A percentile compares a stretch with the other conserved stretches of the same genome.
These are phyloP conservation scores for Sebastes oblongus DNA, from an alignment of 2,797 vertebrate species.

Conservation along the genomic window DNA sequence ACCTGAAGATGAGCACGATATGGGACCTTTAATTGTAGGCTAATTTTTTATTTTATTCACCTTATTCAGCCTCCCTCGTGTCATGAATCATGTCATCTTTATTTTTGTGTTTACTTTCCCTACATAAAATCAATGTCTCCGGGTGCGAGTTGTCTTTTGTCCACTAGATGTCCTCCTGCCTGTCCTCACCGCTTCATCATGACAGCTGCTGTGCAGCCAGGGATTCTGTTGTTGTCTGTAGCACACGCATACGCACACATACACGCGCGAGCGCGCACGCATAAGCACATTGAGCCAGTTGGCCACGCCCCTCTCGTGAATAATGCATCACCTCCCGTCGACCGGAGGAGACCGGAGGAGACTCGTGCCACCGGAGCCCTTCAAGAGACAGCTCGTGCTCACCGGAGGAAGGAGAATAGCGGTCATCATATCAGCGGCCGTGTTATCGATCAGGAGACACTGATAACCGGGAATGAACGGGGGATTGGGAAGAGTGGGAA, in stretches of 20 bases:
- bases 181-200: not conserved
- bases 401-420: constrained; percentile 31
- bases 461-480: constrained; percentile 29
- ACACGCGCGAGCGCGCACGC: not conserved
- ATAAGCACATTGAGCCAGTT: not conserved
- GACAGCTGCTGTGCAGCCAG: constrained; percentile 17
- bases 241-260: not conserved
- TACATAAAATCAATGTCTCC: no score
- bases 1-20: no score
- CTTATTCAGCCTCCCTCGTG: no score
- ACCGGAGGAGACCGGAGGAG: constrained; percentile 27
- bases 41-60: no score
- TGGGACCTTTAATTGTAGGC: no score
- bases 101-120: no score
- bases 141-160: not conserved
- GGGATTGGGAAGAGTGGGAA: constrained; percentile 4
- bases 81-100: no score
- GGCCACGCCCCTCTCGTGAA: constrained; percentile 63
- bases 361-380: constrained; percentile 51
- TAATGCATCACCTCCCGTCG: constrained; percentile 58
- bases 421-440: not conserved
- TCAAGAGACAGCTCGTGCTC: constrained; percentile 51
- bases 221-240: constrained; percentile 22
- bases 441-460: not conserved
- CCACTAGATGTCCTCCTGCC: constrained; percentile 49